phyloP scores from a whole-genome alignment of 2,797 vertebrate genomes.

The Acestrorhynchus altus region DNA sequence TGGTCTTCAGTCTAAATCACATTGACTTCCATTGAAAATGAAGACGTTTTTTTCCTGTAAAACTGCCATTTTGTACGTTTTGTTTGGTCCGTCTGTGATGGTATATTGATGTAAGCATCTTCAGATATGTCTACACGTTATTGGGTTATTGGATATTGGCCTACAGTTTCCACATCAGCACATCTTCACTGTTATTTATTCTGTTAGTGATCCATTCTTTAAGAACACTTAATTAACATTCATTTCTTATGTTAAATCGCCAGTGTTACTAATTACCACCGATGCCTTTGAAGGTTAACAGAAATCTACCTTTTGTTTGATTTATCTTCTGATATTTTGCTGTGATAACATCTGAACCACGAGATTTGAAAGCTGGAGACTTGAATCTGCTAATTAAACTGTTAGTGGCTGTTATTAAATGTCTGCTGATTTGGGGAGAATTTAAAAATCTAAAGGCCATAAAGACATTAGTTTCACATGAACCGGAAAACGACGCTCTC shows the following conservation, averaged over 20 bases:
- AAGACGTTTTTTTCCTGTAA: no score
- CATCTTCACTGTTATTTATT: no score
- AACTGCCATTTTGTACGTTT: no score
- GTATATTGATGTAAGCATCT: no score
- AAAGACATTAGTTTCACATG: conserved; percentile 61
- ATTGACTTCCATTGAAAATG: no score
- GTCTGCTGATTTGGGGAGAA: conserved; percentile 26
- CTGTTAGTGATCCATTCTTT: no score
- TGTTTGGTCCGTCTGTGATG: no score
- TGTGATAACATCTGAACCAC: background rate
- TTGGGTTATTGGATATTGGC: no score
- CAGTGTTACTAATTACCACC: background rate
- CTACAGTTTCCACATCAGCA: no score
- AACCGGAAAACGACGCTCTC: conserved; percentile 34
- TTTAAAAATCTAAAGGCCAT: conserved; percentile 45
- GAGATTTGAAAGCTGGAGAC: background rate
- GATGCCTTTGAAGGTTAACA: no score
- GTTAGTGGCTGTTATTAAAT: background rate
- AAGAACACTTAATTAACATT: background rate
- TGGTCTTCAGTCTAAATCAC: no score
- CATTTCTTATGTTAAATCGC: background rate
- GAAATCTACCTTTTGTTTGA: background rate
- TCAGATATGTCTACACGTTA: no score
- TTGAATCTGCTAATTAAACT: background rate
- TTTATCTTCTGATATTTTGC: background rate